Percentiles rank a stretch among this genome's conserved stretches.
Conservation (phyloP, 1,140 invertebrate genomes). For the Zeugodacus cucurbitae region DNA sequence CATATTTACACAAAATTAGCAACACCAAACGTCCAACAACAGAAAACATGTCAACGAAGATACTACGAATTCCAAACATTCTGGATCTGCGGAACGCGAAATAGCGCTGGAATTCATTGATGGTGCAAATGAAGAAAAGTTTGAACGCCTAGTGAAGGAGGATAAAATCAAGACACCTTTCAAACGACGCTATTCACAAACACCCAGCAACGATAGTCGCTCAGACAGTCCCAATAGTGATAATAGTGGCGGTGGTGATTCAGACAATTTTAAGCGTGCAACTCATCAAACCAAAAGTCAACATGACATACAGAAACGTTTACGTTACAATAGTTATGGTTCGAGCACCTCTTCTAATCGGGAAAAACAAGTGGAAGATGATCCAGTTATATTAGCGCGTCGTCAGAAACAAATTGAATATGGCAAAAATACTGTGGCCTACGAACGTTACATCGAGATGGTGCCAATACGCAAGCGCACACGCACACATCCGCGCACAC, state of each 20-base stretch:
- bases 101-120: conserved; percentile 61
- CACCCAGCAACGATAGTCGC: conserved; percentile 55
- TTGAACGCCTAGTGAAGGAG: conserved; percentile 60
- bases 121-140: conserved; percentile 61
- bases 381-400: conserved; percentile 77
- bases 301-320: conserved; percentile 55
- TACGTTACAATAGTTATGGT: conserved; percentile 57
- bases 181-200: conserved; percentile 60
- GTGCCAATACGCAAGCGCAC: conserved; percentile 75
- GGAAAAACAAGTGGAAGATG: conserved; percentile 74
- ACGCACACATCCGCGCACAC: conserved; percentile 84
- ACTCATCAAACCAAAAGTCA: conserved; percentile 19
- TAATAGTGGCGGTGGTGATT: neutral
- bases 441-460: conserved; percentile 79
- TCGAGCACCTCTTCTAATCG: conserved; percentile 52
- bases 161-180: conserved; percentile 65
- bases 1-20: neutral
- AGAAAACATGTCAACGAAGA: neutral
- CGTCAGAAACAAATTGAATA: conserved; percentile 95
- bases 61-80: neutral
- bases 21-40: neutral
- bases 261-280: neutral
- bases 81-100: conserved; percentile 46
- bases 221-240: conserved; percentile 56
- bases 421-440: conserved; percentile 92